Conservation (phyloP, 1,140 invertebrate species). For the Papilio glaucus region DNA sequence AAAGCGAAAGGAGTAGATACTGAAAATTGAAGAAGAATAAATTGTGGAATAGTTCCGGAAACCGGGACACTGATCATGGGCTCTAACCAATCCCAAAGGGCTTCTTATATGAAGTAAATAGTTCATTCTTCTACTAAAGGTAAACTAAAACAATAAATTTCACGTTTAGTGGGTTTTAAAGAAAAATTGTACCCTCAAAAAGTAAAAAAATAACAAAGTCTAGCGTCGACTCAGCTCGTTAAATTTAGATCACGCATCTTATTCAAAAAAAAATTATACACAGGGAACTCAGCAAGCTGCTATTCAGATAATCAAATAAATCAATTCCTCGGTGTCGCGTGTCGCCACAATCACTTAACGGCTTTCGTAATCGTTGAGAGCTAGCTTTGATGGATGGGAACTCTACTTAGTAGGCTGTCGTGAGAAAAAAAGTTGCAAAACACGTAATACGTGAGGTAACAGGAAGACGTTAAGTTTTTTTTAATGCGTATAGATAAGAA, state of each 20-base stretch:
- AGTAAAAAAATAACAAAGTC: no score
- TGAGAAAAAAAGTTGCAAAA: constrained; percentile 38
- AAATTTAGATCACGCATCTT: background rate
- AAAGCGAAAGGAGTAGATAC: no score
- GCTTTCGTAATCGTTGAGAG: constrained; percentile 32
- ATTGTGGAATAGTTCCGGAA: no score
- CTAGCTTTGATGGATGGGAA: constrained; percentile 31
- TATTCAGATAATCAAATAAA: constrained; percentile 46
- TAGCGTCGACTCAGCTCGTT: no score
- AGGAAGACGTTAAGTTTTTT: constrained; percentile 21
- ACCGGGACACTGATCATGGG: no score
- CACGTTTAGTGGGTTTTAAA: no score
- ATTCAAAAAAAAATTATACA: background rate
- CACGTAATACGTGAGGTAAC: constrained; percentile 7
- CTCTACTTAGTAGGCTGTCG: constrained; percentile 21
- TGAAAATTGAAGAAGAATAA: no score
- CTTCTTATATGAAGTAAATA: no score
- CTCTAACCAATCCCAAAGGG: no score
- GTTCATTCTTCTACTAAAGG: no score
- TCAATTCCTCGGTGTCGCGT: constrained; percentile 48
- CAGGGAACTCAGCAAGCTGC: constrained; percentile 2
- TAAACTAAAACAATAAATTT: no score
- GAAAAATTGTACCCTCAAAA: no score
- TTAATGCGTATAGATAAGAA: constrained; percentile 14
- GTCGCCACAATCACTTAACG: constrained; percentile 49